A percentile compares a stretch with the other conserved stretches of the same genome.
Evolutionary conservation across 64 coral and sea anemone species (phyloP).

Genomic region (Stylophora pistillata): DNA sequence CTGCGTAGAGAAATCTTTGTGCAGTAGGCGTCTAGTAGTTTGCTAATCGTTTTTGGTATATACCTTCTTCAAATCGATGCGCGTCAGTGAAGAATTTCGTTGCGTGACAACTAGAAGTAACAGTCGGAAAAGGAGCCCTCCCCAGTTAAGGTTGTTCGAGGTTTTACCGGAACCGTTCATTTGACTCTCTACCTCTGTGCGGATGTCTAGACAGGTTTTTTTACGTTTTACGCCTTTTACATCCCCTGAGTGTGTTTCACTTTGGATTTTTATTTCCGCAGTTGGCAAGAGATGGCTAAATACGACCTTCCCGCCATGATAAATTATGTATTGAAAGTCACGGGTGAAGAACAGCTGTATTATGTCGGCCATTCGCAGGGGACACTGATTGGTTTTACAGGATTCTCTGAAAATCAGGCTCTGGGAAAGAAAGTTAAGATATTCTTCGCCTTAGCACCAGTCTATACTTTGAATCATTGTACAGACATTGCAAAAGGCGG

Average conservation of each 20-base stretch:
- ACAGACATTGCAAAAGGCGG: conserved; percentile 38
- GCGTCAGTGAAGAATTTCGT: no score
- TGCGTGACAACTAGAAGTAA: no score
- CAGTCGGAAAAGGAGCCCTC: no score
- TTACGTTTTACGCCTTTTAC: no score
- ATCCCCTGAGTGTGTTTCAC: not conserved
- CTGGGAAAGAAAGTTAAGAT: conserved; percentile 63
- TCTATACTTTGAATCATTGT: conserved; percentile 62
- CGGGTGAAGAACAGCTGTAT: conserved; percentile 66
- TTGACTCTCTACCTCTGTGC: no score
- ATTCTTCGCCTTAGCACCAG: conserved; percentile 79
- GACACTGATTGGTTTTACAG: conserved; percentile 77
- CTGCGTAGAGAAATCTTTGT: no score
- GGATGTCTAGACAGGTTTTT: no score
- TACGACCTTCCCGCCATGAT: conserved; percentile 87
- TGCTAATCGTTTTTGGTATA: no score
- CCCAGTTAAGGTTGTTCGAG: no score
- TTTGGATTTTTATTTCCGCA: not conserved
- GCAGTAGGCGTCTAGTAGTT: no score
- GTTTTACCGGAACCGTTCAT: no score
- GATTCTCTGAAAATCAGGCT: conserved; percentile 56
- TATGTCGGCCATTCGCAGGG: conserved; percentile 89
- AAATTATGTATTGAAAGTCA: conserved; percentile 58
- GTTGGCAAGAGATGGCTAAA: conserved; percentile 60
- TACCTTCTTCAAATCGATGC: no score